A percentile compares a stretch with the other conserved stretches of the same genome.
Evolutionary conservation across 2,113 vertebrate species (phyloP).

Genomic region (Gyps fulvus): DNA sequence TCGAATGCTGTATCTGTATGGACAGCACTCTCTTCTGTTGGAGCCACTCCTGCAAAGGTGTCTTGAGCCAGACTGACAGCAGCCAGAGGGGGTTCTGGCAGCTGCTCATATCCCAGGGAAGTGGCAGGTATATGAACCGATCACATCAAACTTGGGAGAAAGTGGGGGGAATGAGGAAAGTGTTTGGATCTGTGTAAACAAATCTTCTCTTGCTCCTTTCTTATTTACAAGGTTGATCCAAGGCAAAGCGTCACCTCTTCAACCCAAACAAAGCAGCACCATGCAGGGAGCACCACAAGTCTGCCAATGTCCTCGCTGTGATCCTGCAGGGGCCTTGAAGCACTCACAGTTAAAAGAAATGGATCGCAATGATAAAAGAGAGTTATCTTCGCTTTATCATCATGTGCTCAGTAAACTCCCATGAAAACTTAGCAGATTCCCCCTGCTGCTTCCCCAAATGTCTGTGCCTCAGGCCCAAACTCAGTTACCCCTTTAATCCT

Average conservation of each 20-base stretch:
- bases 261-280: background rate
- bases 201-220: background rate
- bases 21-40: background rate
- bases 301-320: background rate
- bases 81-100: conserved; percentile 28
- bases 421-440: background rate
- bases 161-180: background rate
- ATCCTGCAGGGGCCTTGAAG: background rate
- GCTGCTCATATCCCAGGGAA: background rate
- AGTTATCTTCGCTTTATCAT: background rate
- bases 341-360: conserved; percentile 5
- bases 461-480: conserved; percentile 28
- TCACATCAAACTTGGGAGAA: background rate
- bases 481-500: conserved; percentile 32
- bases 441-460: background rate
- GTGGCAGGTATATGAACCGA: background rate
- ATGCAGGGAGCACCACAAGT: background rate
- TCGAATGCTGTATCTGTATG: background rate
- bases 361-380: background rate
- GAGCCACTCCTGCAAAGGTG: background rate
- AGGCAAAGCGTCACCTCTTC: background rate
- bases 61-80: background rate
- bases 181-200: background rate
- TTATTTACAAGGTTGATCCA: background rate
- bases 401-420: background rate